Conservation (phyloP, 37 sponge, comb jelly and placozoan species). For the Dysidea cf. avara region DNA sequence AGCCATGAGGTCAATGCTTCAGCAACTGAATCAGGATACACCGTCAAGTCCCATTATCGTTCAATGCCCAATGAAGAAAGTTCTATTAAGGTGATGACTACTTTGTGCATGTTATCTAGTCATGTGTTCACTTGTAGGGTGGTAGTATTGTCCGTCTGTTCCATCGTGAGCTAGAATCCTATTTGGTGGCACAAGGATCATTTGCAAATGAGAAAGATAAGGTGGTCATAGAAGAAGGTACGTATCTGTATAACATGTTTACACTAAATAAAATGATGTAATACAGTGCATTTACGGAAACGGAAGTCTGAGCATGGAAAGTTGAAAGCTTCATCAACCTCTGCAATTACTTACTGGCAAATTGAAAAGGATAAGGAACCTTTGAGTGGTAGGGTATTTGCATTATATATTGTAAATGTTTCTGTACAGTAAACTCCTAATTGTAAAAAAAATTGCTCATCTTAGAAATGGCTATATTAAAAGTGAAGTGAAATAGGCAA, state of each 20-base stretch:
- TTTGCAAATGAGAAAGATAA: conserved; percentile 27
- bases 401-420: too few relatives aligned
- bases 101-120: too few relatives aligned
- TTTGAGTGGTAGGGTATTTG: conserved; percentile 54
- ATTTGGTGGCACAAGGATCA: conserved; percentile 75
- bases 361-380: conserved; percentile 71
- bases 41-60: conserved; percentile 49
- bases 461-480: too few relatives aligned
- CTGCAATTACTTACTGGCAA: conserved; percentile 86
- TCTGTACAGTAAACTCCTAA: too few relatives aligned
- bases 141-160: conserved; percentile 57
- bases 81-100: too few relatives aligned
- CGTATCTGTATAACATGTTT: not conserved
- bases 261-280: too few relatives aligned
- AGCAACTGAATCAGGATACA: conserved; percentile 75
- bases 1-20: conserved; percentile 79
- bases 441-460: too few relatives aligned
- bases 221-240: conserved; percentile 32
- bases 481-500: too few relatives aligned
- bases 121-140: conserved; percentile 17
- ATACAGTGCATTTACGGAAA: conserved; percentile 59
- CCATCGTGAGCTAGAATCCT: conserved; percentile 74
- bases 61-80: not conserved
- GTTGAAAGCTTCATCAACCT: conserved; percentile 65
- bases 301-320: conserved; percentile 46